Evolutionary conservation across 2,113 vertebrate genomes (phyloP).

Genomic region (Pedetes capensis): DNA sequence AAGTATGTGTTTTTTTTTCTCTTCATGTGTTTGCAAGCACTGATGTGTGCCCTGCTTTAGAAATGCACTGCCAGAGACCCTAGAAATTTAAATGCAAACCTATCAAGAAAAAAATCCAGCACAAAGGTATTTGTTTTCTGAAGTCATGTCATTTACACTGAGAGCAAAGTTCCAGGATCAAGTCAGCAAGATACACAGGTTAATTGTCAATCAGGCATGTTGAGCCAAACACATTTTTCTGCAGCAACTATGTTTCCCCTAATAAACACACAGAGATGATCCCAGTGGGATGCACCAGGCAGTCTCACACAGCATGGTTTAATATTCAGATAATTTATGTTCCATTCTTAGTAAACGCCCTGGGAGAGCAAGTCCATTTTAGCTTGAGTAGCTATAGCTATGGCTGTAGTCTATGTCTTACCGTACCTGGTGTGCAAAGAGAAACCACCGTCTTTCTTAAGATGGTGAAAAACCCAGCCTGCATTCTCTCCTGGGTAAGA

Average conservation of each 20-base stretch:
- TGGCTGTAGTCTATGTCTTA: neutral
- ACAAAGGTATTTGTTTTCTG: neutral
- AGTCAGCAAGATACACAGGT: neutral
- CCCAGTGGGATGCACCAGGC: neutral
- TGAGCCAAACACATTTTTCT: neutral
- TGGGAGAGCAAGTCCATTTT: neutral
- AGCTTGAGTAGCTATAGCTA: neutral
- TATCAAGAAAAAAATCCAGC: neutral
- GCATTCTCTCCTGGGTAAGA: neutral
- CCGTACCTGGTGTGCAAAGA: neutral
- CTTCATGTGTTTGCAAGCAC: neutral
- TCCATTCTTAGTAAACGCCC: neutral
- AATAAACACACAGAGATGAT: no score
- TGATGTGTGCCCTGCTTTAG: neutral
- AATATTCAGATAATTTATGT: neutral
- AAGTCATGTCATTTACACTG: neutral
- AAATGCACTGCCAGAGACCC: neutral
- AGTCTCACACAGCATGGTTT: neutral
- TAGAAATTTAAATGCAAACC: rapidly evolving
- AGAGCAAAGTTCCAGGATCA: neutral
- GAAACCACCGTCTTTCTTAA: neutral
- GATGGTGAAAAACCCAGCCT: no score
- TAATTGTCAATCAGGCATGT: neutral
- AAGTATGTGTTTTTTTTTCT: neutral
- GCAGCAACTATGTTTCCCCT: rapidly evolving